Evolutionary conservation across 2,113 vertebrate genomes (phyloP).

Genomic region (Aplodontia rufa): DNA sequence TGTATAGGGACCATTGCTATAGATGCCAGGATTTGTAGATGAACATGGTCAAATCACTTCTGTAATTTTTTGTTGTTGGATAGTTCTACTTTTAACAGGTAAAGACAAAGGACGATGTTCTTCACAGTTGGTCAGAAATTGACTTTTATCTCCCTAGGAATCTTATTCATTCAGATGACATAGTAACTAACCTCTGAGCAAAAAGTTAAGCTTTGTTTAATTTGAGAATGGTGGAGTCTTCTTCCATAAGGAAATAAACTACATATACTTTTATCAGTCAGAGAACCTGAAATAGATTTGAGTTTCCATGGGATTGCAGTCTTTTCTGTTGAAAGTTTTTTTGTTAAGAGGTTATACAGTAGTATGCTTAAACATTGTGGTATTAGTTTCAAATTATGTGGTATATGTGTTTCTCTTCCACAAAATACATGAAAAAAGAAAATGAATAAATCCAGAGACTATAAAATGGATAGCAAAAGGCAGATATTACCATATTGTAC

Average conservation of each 20-base stretch:
- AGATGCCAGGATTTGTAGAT: background rate
- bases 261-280: background rate
- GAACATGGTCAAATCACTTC: background rate
- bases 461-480: background rate
- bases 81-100: background rate
- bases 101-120: background rate
- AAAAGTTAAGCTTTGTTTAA: conserved; percentile 25
- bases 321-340: conserved; percentile 11
- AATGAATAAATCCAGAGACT: background rate
- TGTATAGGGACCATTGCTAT: background rate
- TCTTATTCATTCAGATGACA: background rate
- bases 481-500: background rate
- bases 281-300: conserved; percentile 44
- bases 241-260: background rate
- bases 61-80: background rate
- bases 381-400: conserved; percentile 4
- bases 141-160: background rate
- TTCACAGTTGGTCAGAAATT: background rate
- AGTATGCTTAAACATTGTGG: background rate
- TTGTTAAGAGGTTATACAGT: conserved; percentile 1
- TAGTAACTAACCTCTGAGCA: background rate
- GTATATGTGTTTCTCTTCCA: conserved; percentile 1
- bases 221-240: background rate
- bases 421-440: conserved; percentile 41
- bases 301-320: background rate